Evolutionary conservation across 2,113 vertebrate genomes (phyloP).

Genomic region (Elaphurus davidianus): DNA sequence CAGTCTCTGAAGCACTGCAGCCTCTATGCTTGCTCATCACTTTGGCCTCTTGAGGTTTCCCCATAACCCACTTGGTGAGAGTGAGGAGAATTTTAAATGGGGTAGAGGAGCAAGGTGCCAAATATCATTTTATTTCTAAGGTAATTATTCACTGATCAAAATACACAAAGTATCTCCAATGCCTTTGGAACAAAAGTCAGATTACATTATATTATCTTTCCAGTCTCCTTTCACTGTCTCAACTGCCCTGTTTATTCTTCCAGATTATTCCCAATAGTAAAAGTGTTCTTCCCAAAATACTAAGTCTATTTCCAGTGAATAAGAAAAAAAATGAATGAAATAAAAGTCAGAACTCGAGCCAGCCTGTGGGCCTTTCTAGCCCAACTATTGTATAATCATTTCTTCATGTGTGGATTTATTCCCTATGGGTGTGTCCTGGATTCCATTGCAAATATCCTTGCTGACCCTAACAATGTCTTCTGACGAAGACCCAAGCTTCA

Average conservation of each 20-base stretch:
- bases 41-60: neutral
- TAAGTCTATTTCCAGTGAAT: neutral
- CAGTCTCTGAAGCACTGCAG: neutral
- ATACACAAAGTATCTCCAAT: neutral
- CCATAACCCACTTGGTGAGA: neutral
- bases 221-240: neutral
- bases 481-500: slow-evolving; percentile 58
- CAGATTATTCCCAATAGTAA: neutral
- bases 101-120: neutral
- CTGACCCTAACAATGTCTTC: slow-evolving; percentile 67
- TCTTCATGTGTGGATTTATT: slow-evolving; percentile 70
- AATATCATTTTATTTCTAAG: neutral
- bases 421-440: slow-evolving; percentile 65
- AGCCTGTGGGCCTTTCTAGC: neutral
- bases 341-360: neutral
- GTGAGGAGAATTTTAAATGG: neutral
- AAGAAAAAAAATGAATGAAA: neutral
- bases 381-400: slow-evolving; percentile 38
- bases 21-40: neutral
- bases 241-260: neutral
- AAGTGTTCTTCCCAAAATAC: neutral
- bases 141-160: neutral
- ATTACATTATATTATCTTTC: neutral
- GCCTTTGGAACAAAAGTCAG: neutral
- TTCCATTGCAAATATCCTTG: slow-evolving; percentile 65